phyloP scores from a whole-genome alignment of 2,888 invertebrate species.

The Volucella bombylans region DNA sequence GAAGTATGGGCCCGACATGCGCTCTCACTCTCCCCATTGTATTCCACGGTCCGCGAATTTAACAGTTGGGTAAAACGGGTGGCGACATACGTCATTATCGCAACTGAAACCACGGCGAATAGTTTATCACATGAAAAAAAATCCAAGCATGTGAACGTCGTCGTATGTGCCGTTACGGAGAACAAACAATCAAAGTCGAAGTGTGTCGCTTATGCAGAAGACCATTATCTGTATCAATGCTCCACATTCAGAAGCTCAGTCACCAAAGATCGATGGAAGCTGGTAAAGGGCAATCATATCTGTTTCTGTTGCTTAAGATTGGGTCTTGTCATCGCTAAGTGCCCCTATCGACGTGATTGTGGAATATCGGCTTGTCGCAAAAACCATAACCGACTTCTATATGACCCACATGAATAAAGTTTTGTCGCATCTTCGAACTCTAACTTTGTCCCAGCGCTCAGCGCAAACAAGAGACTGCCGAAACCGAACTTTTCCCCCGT shows the following conservation, averaged over 20 bases:
- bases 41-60: not conserved
- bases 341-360: conserved; percentile 19
- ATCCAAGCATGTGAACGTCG: not conserved
- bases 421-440: too few species aligned
- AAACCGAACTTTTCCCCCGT: too few species aligned
- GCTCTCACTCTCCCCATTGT: not conserved
- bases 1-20: conserved; percentile 24
- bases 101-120: not conserved
- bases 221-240: conserved; percentile 22
- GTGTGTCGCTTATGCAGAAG: not conserved
- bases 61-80: conserved; percentile 16
- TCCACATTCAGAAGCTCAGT: not conserved
- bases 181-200: not conserved
- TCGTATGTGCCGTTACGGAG: not conserved
- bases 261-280: conserved; percentile 4
- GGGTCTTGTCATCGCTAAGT: conserved; percentile 10
- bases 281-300: conserved; percentile 17
- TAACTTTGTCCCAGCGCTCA: not conserved
- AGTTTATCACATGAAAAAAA: not conserved
- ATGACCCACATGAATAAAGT: conserved; percentile 1
- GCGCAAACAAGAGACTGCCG: too few species aligned
- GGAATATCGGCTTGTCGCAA: conserved; percentile 19
- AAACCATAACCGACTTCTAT: conserved; percentile 24
- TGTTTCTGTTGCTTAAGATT: conserved; percentile 24
- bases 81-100: not conserved